Evolutionary conservation across 1,140 invertebrate genomes (phyloP), one percentile per base, ranked within the genome.

Genomic region (Drosophila mojavensis): DNA sequence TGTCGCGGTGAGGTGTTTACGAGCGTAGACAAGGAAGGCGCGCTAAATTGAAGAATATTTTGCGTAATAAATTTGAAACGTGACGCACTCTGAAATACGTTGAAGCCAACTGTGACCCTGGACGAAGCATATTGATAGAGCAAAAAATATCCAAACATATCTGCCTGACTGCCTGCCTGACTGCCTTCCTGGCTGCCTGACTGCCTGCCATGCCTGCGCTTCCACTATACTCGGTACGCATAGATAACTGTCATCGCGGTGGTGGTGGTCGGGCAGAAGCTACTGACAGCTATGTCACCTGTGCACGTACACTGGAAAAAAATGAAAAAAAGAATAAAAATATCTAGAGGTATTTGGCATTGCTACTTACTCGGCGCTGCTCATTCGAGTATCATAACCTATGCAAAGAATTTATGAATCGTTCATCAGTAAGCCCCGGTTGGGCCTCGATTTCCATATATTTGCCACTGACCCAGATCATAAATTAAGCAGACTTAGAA

Each of bases 1-100:
- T 53, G 51, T 55, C 66, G 66, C 56, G 54, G 54, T 50, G 30
- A 71, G 68, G 68, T 65, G 68, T 71, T 71, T 59, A 63, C 67
- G 51, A 33, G 20, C 61, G 30, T 64, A 63, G 68, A 70, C 60
- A 63, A 66, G 66, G 58, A 69, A 67, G 76, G 54, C 75, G 63
- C 45, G 64, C 79, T 75, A 80, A 88, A 89, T 83, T 83, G 68
- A 83, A 78, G 73, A 73, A 80, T 89, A 78, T 89, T 54, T 74
- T 81, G 69, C 65, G 76, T 74, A 88, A 88, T 89, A 88, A 88
- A 88, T 88, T 88, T 89, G 80, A 78, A 73, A 88, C 83, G 83
- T 88, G 83, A 89, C 79, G 68, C 66, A 69, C 67, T 78, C 63
- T 30, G 54, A 51, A 67, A 79, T 56, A 53, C 72, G 58, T 50